Base-by-base conservation (phyloP, 2,888 invertebrate genomes). In the Erebia epiphron region DNA sequence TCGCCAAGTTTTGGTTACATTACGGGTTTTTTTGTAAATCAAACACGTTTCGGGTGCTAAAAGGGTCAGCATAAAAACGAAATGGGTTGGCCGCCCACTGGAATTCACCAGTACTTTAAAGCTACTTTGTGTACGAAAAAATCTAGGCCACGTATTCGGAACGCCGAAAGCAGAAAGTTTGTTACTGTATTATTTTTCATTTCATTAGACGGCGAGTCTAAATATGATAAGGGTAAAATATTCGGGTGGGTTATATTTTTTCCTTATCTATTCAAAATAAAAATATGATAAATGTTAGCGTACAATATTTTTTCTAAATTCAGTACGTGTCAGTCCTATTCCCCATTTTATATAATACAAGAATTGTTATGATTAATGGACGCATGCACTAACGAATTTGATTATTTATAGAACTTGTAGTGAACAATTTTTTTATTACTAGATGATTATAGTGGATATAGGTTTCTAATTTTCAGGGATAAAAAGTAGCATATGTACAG, bases 21-120 rank as follows among this genome's bases (percentile, higher is more conserved):
- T 72, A 57, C 35, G 21, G 49, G 64, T 52, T 64, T 64, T 58
- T 69, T 57, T 61, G 72, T 69, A 62, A 69, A 69, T 72, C 72
- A 69, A 72, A 72, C 69, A 72, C 72, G 66, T 67, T 69, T 52
- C 62, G 69, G 65, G 66, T 62, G 52, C 49, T 72, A 54, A 72
- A 72, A 72, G 72, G 72, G 69, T 72, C 62, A 21, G 66, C 21
- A 61, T 50, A 72, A 69, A 71, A 69, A 69, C 66, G 66, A 58
- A 66, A 50, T 70, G 62, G 54, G 43, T 46, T 46, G 21, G 46
- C 41, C 35, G 18, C 46, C 56, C 54, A 61, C 62, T 43, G 50
- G 63, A 21, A 61, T 67, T 57, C 68, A 46, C 49, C 56, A 57
- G 62, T 67, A 68, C 68, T 67, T 70, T 62, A 54, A 57, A 70